These are phyloP conservation scores for human (Homo sapiens) DNA, from an alignment of 2,113 vertebrate genomes.

Conservation along the genomic window GRCh38 chr2:179366501-179367000, in stretches of 20 bases:
- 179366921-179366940: background rate
- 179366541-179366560: background rate
- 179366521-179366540: background rate
- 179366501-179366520: background rate
- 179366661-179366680: conserved; percentile 35
- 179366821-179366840: background rate
- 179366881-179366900: background rate
- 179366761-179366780: conserved; percentile 20
- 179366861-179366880: background rate
- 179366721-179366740: conserved; percentile 9
- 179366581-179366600: background rate
- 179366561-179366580: background rate
- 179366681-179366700: conserved; percentile 30
- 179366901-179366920: background rate
- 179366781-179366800: background rate
- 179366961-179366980: conserved; percentile 14
- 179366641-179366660: conserved; percentile 15
- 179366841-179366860: background rate
- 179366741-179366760: conserved; percentile 17
- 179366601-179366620: background rate
- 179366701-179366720: background rate
- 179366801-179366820: conserved; percentile 25
- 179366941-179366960: background rate
- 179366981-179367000: background rate
- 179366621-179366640: conserved; percentile 7